Conservation (phyloP, 2,888 invertebrate genomes). For the Sinotaia quadrata region DNA sequence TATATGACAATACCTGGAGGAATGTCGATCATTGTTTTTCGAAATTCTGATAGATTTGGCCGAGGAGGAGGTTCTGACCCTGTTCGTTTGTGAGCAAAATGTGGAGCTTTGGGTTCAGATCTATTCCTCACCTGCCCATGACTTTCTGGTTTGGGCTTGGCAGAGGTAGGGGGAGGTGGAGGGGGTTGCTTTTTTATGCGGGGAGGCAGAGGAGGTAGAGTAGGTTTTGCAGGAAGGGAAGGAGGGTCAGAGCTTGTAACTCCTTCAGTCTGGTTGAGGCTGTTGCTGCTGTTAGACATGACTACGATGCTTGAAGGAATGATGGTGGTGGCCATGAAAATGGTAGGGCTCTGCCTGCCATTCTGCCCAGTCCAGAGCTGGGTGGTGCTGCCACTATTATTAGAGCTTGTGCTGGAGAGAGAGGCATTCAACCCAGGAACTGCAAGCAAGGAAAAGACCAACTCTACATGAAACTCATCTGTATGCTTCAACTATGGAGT, state of each 20-base stretch:
- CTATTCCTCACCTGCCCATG: constrained; percentile 55
- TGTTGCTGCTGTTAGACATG: not conserved
- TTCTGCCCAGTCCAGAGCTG: constrained; percentile 11
- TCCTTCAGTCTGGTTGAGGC: not conserved
- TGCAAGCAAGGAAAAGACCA: not conserved
- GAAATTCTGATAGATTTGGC: constrained; percentile 46
- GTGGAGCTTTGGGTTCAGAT: constrained; percentile 53
- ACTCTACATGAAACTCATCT: too few species aligned
- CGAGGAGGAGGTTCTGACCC: constrained; percentile 69
- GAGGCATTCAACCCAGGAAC: constrained; percentile 25
- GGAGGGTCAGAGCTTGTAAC: not conserved
- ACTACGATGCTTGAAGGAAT: not conserved
- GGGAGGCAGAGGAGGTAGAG: constrained; percentile 50
- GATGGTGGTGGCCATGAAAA: not conserved
- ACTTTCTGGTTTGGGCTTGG: not conserved
- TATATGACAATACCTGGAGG: constrained; percentile 4
- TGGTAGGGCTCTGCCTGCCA: constrained; percentile 19
- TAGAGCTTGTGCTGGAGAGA: not conserved
- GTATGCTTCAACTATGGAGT: too few species aligned
- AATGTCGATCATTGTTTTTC: constrained; percentile 39
- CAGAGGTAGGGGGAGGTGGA: constrained; percentile 39
- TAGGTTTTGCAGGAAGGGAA: constrained; percentile 8
- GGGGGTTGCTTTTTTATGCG: constrained; percentile 50
- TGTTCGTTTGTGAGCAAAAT: constrained; percentile 65
- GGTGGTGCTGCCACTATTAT: constrained; percentile 1